These are phyloP conservation scores for Sebastes cheni DNA, from an alignment of 2,797 vertebrate genomes.

Conservation along the genomic window DNA sequence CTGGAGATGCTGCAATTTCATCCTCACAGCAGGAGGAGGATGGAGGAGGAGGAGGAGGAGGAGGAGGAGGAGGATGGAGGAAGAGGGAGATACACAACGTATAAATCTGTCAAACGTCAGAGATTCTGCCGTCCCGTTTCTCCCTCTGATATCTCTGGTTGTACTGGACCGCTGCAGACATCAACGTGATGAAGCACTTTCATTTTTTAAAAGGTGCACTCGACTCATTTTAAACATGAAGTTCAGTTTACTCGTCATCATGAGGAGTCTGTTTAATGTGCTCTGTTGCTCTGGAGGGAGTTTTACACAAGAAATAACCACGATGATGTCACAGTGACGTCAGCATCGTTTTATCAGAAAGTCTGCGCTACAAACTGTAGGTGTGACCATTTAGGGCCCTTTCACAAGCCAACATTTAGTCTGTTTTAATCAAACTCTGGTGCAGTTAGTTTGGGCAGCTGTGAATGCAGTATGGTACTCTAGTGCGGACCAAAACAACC, in stretches of 20 bases:
- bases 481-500: too few species aligned
- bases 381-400: too few species aligned
- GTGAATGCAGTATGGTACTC: too few species aligned
- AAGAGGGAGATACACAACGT: not conserved
- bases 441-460: too few species aligned
- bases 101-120: not conserved
- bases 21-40: not conserved
- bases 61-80: not conserved
- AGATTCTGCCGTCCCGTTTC: not conserved
- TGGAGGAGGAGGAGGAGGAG: not conserved
- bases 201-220: not conserved
- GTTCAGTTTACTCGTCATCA: not conserved
- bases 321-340: too few species aligned
- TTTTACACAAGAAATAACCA: too few species aligned
- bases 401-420: too few species aligned
- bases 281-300: not conserved
- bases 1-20: slow-evolving; percentile 8
- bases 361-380: too few species aligned
- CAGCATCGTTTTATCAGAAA: too few species aligned
- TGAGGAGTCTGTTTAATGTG: not conserved
- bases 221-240: not conserved
- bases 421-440: too few species aligned
- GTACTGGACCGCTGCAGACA: not conserved
- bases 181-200: not conserved
- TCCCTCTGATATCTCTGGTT: not conserved